Percentiles rank a stretch among this genome's conserved stretches.
Evolutionary conservation across 2,888 invertebrate genomes (phyloP).

Genomic region (Brachyopa scutellaris): DNA sequence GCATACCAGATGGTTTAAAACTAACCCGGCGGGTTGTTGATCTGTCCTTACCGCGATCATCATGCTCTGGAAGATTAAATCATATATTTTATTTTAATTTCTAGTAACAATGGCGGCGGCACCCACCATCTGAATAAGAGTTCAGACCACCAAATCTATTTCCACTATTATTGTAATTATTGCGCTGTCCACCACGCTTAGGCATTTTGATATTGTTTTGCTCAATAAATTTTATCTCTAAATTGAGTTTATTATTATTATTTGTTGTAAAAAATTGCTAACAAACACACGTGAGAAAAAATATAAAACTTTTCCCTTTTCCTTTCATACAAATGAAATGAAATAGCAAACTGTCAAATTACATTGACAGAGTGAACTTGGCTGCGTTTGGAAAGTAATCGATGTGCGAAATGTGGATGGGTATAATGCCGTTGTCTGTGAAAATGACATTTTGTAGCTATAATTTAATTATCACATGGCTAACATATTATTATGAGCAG

Average conservation of each 20-base stretch:
- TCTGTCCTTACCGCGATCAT: constrained; percentile 77
- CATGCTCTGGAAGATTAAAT: constrained; percentile 69
- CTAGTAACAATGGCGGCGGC: constrained; percentile 27
- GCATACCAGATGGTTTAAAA: constrained; percentile 79
- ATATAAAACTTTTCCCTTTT: not conserved
- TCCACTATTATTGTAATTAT: constrained; percentile 75
- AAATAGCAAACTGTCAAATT: constrained; percentile 31
- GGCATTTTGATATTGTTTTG: constrained; percentile 72
- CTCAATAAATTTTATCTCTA: not conserved
- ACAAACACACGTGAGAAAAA: constrained; percentile 32
- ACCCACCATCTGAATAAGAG: constrained; percentile 77
- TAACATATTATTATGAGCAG: no score
- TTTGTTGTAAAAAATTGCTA: not conserved
- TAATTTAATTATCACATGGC: no score
- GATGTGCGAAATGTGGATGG: constrained; percentile 5
- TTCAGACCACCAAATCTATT: constrained; percentile 77
- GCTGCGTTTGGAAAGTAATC: not conserved
- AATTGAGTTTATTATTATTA: not conserved
- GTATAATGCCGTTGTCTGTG: not conserved
- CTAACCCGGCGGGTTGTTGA: constrained; percentile 80
- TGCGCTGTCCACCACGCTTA: constrained; percentile 75
- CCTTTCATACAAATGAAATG: constrained; percentile 1
- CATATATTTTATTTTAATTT: constrained; percentile 1
- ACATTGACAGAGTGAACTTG: constrained; percentile 16
- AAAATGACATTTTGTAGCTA: no score